These are phyloP conservation scores for Clarias macrocephalus DNA, from an alignment of 2,113 vertebrate species.

Conservation along the genomic window DNA sequence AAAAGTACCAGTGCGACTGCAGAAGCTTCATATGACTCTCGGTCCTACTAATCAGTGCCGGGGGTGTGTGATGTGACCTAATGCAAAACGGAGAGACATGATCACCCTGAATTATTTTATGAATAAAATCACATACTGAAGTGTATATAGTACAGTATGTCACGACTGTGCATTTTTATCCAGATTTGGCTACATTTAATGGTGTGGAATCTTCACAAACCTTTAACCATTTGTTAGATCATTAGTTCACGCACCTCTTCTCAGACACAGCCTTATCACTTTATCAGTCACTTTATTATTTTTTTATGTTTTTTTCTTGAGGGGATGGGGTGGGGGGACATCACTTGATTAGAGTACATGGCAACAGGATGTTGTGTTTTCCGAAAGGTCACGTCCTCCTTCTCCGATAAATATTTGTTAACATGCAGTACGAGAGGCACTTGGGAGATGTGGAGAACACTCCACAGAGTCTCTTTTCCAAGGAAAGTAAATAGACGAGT, in stretches of 20 bases:
- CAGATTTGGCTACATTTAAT: background rate
- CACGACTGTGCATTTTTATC: background rate
- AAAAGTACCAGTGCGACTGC: no score
- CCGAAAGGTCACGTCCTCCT: background rate
- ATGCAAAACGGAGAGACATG: background rate
- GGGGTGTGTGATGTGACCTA: background rate
- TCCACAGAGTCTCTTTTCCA: slow-evolving; percentile 19
- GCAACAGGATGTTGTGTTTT: slow-evolving; percentile 19
- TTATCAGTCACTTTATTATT: no score
- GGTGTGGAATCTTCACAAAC: background rate
- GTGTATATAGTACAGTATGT: background rate
- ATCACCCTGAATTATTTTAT: background rate
- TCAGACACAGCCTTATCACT: background rate
- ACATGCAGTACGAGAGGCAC: slow-evolving; percentile 19
- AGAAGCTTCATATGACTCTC: no score
- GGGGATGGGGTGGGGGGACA: background rate
- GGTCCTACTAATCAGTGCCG: background rate
- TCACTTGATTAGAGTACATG: background rate
- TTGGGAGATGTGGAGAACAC: slow-evolving; percentile 18
- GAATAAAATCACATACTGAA: background rate
- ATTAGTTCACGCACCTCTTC: background rate
- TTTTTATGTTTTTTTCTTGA: background rate
- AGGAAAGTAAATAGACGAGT: slow-evolving; percentile 25
- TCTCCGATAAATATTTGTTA: slow-evolving; percentile 23
- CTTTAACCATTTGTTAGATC: background rate